Base-by-base conservation (phyloP, 2,113 vertebrate genomes). In the Chlorodrepanis virens region DNA sequence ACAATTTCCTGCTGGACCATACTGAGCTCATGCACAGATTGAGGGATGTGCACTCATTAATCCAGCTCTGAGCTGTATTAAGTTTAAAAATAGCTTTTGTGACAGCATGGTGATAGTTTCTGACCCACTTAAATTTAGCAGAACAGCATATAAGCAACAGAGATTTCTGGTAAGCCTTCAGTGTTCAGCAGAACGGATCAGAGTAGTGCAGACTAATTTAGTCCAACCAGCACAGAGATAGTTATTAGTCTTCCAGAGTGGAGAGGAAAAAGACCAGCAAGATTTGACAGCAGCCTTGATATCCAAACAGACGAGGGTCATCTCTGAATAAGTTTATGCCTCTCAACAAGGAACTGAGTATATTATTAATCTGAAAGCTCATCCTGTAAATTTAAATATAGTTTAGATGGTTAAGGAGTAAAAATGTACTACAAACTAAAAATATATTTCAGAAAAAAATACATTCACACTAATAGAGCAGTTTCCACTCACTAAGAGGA, bases 91-190 rank as follows among this genome's bases (percentile, higher is more conserved):
- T 96, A 96, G 93, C 95, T 95, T 89, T 90, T 63, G 91, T 96
- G 82, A 70, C 95, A 92, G 88, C 86, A 84, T 74, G 79, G 56
- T 70, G 78, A 94, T 91, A 79, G 83, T 92, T 96, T 91, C 85
- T 97, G 97, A 97, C 96, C 97, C 79, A 97, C 86, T 97, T 97
- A 90, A 90, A 96, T 91, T 82, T 92, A 97, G 64, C 69, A 94
- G 87, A 95, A 52, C 56, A 64, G 54, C 18, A 18, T 74, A 90
- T 53, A 94, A 92, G 91, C 77, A 87, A 44, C 40, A 70, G 47
- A 86, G 86, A 78, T 92, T 86, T 91, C 65, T 82, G 68, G 56
- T 88, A 93, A 84, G 84, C n/a, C 69, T 89, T 92, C 69, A 42
- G 45, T 37, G 35, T 45, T 91, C 78, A 75, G 87, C 33, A 65